Conservation (phyloP, 2,113 vertebrate species). For the Uria aalge region DNA sequence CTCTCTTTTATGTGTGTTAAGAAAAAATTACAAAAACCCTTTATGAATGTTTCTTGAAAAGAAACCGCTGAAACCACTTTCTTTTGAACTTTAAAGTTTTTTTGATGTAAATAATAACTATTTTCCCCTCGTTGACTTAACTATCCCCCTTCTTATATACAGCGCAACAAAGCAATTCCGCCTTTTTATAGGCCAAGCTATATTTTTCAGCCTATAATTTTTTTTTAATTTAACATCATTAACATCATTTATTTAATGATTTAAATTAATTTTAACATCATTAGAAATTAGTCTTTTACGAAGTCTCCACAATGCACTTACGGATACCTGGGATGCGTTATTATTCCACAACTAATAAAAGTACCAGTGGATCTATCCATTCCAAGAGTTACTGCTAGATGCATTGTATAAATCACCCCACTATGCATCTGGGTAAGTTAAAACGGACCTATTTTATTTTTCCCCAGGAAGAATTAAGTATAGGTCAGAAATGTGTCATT, state of each 20-base stretch:
- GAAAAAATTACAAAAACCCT: neutral
- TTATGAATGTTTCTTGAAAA: neutral
- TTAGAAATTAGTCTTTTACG: neutral
- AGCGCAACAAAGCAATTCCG: neutral
- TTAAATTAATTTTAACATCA: too few relatives aligned
- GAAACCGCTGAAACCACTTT: neutral
- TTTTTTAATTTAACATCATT: too few relatives aligned
- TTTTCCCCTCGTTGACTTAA: neutral
- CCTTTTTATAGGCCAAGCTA: neutral
- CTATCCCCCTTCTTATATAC: too few relatives aligned
- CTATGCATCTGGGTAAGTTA: neutral
- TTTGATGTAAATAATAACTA: neutral
- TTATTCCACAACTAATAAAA: neutral
- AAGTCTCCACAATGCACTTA: neutral
- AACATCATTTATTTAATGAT: too few relatives aligned
- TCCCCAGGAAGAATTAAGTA: neutral
- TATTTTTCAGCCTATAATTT: too few relatives aligned
- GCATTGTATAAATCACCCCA: neutral
- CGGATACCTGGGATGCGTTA: neutral
- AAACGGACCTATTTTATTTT: neutral
- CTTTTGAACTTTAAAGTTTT: neutral
- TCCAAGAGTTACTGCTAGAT: neutral
- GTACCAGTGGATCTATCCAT: neutral
- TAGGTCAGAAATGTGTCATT: neutral
- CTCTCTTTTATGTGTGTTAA: neutral